Percentiles rank a stretch among this genome's conserved stretches.
phyloP scores from a whole-genome alignment of 2,797 vertebrate genomes.

The Gambelia wislizenii region DNA sequence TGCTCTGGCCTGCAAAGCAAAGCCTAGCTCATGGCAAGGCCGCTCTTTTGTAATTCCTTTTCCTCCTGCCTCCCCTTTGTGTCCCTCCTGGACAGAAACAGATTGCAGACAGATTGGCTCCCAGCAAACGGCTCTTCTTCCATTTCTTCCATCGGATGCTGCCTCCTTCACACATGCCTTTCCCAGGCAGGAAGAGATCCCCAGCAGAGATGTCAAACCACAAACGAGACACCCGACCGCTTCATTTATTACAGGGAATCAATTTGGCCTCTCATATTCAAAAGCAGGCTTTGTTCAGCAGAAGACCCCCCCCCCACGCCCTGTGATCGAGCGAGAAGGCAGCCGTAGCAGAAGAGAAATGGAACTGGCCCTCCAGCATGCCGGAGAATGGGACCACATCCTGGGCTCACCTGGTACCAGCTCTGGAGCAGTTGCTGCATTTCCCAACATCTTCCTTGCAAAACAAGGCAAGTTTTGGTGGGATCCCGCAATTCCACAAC shows the following conservation, averaged over 20 bases:
- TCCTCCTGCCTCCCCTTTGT: background rate
- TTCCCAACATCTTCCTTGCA: background rate
- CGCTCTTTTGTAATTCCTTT: background rate
- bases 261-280: conserved; percentile 52
- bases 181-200: conserved; percentile 54
- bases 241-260: conserved; percentile 72
- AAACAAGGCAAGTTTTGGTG: background rate
- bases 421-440: background rate
- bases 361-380: accelerated
- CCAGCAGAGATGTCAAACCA: conserved; percentile 61
- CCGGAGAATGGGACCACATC: accelerated
- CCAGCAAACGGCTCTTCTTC: conserved; percentile 42
- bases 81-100: conserved; percentile 29
- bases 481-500: too few relatives aligned
- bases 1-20: too few relatives aligned
- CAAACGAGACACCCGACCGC: conserved; percentile 71
- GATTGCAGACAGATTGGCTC: conserved; percentile 43
- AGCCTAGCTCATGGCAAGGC: background rate
- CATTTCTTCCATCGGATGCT: conserved; percentile 55
- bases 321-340: accelerated
- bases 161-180: conserved; percentile 57
- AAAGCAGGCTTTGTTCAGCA: conserved; percentile 38
- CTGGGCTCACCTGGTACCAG: background rate
- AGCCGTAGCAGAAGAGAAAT: accelerated
- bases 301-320: conserved; percentile 19